These are phyloP conservation scores for Cyphomyrus discorhynchus DNA, from an alignment of 2,113 vertebrate species.

Conservation along the genomic window DNA sequence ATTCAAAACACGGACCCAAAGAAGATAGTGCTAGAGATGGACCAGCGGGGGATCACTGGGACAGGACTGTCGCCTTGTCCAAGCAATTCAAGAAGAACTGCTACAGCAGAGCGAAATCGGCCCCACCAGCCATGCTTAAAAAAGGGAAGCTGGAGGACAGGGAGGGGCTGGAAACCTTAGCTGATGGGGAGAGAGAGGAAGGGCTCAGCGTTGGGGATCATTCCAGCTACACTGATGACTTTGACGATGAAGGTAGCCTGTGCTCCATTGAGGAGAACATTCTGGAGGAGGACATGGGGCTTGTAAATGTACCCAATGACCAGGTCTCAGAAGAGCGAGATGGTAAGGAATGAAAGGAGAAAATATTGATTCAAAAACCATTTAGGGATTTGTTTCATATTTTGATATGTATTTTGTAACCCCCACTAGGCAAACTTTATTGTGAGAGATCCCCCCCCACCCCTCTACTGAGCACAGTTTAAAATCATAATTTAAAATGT, in stretches of 20 bases:
- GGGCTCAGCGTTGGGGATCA: conserved; percentile 30
- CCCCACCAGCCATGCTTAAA: neutral
- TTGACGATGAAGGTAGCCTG: conserved; percentile 58
- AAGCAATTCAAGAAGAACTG: conserved; percentile 2
- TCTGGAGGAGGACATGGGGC: conserved; percentile 23
- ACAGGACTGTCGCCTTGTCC: neutral
- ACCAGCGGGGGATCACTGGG: conserved; percentile 1
- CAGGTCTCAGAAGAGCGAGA: conserved; percentile 30
- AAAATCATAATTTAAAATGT: neutral
- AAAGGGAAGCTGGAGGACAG: conserved; percentile 19
- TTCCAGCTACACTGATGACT: conserved; percentile 66
- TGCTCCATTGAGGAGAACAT: conserved; percentile 46
- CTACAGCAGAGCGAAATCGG: conserved; percentile 14
- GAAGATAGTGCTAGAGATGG: neutral
- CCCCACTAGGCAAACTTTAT: neutral
- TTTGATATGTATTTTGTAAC: neutral
- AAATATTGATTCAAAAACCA: neutral
- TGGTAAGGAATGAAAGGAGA: conserved; percentile 30
- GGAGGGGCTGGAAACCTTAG: neutral
- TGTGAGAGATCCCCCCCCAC: neutral
- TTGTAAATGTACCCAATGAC: conserved; percentile 9
- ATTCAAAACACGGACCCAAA: conserved; percentile 5
- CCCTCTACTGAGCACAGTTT: neutral
- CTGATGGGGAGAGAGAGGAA: conserved; percentile 30
- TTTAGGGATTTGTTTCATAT: neutral